Evolutionary conservation across 2,888 invertebrate species (phyloP).

Genomic region (Biston betularia): DNA sequence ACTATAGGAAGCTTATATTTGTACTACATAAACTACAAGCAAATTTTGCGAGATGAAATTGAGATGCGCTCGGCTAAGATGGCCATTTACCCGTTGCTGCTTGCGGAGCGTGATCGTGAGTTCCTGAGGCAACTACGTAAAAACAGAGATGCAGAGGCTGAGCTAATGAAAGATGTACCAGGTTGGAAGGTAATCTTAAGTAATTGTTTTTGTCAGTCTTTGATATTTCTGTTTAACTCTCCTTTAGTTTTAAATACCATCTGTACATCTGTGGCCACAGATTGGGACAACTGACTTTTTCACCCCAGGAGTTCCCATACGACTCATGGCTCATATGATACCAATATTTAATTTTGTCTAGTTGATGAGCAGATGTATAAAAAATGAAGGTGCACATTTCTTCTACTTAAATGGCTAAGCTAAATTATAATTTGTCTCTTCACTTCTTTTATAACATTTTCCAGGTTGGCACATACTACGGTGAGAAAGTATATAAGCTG

Average conservation of each 20-base stretch:
- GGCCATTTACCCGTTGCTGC: constrained; percentile 91
- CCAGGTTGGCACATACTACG: constrained; percentile 93
- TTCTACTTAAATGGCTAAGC: too few species aligned
- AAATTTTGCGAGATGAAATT: constrained; percentile 84
- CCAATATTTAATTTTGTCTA: too few species aligned
- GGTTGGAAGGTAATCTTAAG: constrained; percentile 90
- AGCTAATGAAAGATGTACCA: constrained; percentile 95
- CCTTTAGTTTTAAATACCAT: too few species aligned
- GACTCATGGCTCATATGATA: too few species aligned
- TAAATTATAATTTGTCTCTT: too few species aligned
- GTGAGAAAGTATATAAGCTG: constrained; percentile 92
- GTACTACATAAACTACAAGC: constrained; percentile 85
- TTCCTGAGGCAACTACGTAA: constrained; percentile 92
- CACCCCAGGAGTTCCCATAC: too few species aligned
- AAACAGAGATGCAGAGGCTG: constrained; percentile 93
- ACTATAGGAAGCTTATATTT: constrained; percentile 86
- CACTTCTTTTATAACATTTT: constrained; percentile 38
- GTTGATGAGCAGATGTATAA: too few species aligned
- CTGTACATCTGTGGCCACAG: too few species aligned
- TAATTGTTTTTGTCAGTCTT: neutral
- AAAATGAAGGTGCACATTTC: too few species aligned
- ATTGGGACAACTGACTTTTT: too few species aligned
- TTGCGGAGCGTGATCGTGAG: constrained; percentile 94
- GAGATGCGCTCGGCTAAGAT: constrained; percentile 92
- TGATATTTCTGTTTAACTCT: too few species aligned